Evolutionary conservation across 1,140 invertebrate species (phyloP).

Genomic region (Halyomorpha halys): DNA sequence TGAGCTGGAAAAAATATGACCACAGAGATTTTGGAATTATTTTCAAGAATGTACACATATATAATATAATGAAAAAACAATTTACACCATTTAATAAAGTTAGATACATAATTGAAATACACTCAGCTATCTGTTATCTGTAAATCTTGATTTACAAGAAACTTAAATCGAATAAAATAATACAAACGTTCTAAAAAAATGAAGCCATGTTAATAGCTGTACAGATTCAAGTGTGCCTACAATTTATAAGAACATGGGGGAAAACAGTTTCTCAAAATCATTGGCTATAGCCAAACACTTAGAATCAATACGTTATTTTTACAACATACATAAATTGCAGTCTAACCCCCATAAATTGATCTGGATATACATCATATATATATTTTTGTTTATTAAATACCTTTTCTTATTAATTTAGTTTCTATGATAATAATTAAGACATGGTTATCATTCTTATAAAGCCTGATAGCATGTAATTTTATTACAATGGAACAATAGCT

Average conservation of each 20-base stretch:
- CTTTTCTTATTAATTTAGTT: slow-evolving; percentile 12
- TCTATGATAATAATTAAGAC: slow-evolving; percentile 6
- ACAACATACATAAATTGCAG: not conserved
- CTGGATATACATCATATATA: not conserved
- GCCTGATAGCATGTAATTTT: slow-evolving; percentile 1
- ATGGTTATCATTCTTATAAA: slow-evolving; percentile 4
- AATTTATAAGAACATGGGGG: slow-evolving; percentile 6
- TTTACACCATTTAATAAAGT: slow-evolving; percentile 17
- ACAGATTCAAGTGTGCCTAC: slow-evolving; percentile 7
- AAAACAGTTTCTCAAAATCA: slow-evolving; percentile 5
- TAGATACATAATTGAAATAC: slow-evolving; percentile 11
- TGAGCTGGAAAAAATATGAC: slow-evolving; percentile 18
- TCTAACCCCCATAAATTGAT: slow-evolving; percentile 11
- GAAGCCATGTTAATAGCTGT: slow-evolving; percentile 13
- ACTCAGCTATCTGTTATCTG: slow-evolving; percentile 21
- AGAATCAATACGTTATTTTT: slow-evolving; percentile 6
- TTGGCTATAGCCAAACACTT: slow-evolving; percentile 5
- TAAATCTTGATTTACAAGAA: slow-evolving; percentile 12
- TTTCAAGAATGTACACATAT: slow-evolving; percentile 13
- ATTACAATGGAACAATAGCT: slow-evolving; percentile 14
- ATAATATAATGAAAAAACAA: slow-evolving; percentile 13
- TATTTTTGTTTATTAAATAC: not conserved
- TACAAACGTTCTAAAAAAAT: slow-evolving; percentile 19
- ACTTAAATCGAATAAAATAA: slow-evolving; percentile 13
- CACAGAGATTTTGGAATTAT: slow-evolving; percentile 13